Conservation (phyloP, 2,797 vertebrate genomes). For the Rhodeus uyekii region DNA sequence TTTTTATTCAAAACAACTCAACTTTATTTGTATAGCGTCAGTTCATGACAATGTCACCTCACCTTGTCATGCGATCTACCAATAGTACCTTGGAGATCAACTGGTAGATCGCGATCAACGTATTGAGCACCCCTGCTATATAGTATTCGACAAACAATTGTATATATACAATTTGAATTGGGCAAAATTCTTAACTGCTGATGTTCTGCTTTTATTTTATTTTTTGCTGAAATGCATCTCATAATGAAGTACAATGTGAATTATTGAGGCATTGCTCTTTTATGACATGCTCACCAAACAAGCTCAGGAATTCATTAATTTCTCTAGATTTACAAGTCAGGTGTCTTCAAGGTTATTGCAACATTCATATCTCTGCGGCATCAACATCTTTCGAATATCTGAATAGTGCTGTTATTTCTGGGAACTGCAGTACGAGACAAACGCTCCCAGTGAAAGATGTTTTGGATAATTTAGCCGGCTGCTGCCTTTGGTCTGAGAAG, state of each 20-base stretch:
- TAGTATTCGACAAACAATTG: too few relatives aligned
- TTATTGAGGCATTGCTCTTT: not conserved
- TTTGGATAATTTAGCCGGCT: constrained; percentile 54
- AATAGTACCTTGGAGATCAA: too few relatives aligned
- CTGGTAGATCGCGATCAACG: too few relatives aligned
- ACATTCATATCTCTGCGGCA: constrained; percentile 33
- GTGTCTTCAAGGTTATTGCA: constrained; percentile 18
- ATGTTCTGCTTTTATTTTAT: not conserved
- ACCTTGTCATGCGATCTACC: too few relatives aligned
- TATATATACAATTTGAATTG: too few relatives aligned
- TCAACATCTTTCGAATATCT: constrained; percentile 47
- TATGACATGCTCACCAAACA: not conserved
- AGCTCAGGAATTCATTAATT: not conserved
- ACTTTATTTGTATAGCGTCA: too few relatives aligned
- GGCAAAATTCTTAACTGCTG: not conserved
- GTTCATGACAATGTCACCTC: too few relatives aligned
- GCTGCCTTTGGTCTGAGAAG: constrained; percentile 64
- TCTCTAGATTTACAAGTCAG: constrained; percentile 40
- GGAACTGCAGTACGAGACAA: constrained; percentile 38
- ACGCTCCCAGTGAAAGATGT: constrained; percentile 46
- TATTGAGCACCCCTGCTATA: too few relatives aligned
- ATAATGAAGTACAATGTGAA: not conserved
- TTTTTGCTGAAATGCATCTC: not conserved
- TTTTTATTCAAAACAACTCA: too few relatives aligned
- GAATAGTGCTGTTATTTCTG: constrained; percentile 37